Base-by-base conservation (phyloP, 2,797 vertebrate genomes). In the Atherinosoma microstoma region DNA sequence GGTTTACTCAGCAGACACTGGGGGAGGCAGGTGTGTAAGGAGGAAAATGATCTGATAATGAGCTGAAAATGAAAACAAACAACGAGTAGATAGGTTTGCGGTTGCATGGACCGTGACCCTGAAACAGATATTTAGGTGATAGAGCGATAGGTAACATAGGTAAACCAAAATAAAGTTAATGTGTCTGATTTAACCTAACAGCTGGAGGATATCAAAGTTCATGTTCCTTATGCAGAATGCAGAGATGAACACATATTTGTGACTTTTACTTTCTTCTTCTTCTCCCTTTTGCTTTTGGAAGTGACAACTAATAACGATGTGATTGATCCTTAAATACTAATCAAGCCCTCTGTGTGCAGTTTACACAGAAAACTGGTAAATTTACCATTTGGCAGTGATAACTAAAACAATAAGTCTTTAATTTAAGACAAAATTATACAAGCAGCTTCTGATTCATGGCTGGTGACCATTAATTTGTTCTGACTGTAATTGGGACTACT, bases 11-110 rank as follows among this genome's bases (percentile, higher is more conserved):
- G 40, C 40, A 42, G 40, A 1, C 51, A 53, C 51, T 12, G 45
- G 38, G 27, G 64, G 32, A 67, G 56, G 59, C 47, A 64, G 63
- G 60, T 67, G 54, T 74, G 38, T 7, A 24, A 40, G 32, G 32
- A 60, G 54, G 56, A 45, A 45, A 45, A 45, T 45, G 61, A 45
- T 67, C 54, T 34, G 54, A 38, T 34, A 20, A 58, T 58, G 53
- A 67, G 36, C 36, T 58, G 68, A 32, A 67, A 63, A 36, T 51
- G 5, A 45, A 45, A 22, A 51, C n/a, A 51, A 10, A 22, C 8
- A 51, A 51, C n/a, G 4, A 12, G 47, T 20, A 5, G 16, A 45
- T 16, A 4, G 32, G 4, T 18, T 1, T 45, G 18, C 42, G 5
- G 42, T 45, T 45, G 16, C 42, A 18, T 20, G 42, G 16, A 45